A percentile compares a stretch with the other conserved stretches of the same genome.
Conservation (phyloP, 2,113 vertebrate species). For the Ginglymostoma cirratum region DNA sequence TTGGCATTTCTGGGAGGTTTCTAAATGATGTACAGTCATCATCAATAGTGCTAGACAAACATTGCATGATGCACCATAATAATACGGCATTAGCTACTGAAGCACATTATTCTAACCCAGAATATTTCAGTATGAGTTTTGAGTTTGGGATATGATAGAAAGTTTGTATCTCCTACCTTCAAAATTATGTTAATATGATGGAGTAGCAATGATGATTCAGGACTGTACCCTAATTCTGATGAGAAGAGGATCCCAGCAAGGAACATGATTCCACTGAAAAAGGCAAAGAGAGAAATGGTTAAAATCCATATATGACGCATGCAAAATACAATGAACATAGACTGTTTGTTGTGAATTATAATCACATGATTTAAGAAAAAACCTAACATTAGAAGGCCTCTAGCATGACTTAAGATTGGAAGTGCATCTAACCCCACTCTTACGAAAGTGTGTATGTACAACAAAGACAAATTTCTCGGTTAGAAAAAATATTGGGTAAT, state of each 20-base stretch:
- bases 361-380: neutral
- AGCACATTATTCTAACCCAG: neutral
- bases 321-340: neutral
- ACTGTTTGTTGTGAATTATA: neutral
- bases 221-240: neutral
- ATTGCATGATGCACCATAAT: neutral
- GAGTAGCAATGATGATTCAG: neutral
- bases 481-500: neutral
- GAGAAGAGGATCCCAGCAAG: neutral
- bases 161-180: neutral
- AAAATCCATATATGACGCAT: neutral
- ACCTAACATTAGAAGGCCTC: neutral
- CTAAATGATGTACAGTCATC: neutral
- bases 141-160: neutral
- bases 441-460: neutral
- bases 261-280: neutral
- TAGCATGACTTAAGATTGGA: too few species aligned
- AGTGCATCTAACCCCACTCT: neutral
- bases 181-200: neutral
- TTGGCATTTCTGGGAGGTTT: neutral
- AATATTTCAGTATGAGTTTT: neutral
- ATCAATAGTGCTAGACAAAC: neutral
- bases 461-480: neutral
- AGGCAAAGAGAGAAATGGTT: neutral
- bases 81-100: too few species aligned